Base-by-base conservation (phyloP, 2,113 vertebrate genomes). In the Turdus rufiventris region DNA sequence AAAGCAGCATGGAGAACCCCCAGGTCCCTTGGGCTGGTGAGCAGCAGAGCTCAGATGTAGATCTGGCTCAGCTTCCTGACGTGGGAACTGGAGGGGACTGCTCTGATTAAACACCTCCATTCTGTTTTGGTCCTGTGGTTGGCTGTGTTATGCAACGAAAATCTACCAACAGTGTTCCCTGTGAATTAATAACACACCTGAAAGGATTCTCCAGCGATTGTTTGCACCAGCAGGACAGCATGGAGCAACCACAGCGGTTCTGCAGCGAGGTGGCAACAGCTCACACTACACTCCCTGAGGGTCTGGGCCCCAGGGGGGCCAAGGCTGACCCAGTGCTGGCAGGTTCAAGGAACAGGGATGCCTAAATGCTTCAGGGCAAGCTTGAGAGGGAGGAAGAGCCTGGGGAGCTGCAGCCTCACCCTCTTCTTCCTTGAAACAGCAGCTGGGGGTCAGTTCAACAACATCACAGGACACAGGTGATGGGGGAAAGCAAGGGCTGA, bases 1-100 rank as follows among this genome's bases (percentile, higher is more conserved):
- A 8, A 90, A 92, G 88, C 72, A 92, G 91, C 42, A 60, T 17
- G 60, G 94, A 95, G 94, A 93, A 82, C 82, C 66, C 89, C 90
- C 83, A 71, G 87, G 91, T 88, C 81, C 86, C 75, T 84, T 90
- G 4, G 2, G 36, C 65, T 86, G 51, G 6, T 4, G 34, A 95
- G 85, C 78, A 24, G 72, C 92, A 76, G 91, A 79, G 58, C 76
- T 94, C 89, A 70, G 74, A 57, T 61, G 36, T 61, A 82, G 79
- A 67, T 72, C 93, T 96, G 78, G 75, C 86, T 91, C 58, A 23
- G 50, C 73, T 91, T 28, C 56, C 76, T 45, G 66, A 51, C 3
- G 0, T 78, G 85, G 85, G 83, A 91, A 91, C 54, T 28, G 71
- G 63, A 72, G 77, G 74, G 71, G 57, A 54, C 68, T 38, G 75